A percentile compares a stretch with the other conserved stretches of the same genome.
Conservation (phyloP, 2,888 invertebrate genomes). For the Mycalesis mineus region DNA sequence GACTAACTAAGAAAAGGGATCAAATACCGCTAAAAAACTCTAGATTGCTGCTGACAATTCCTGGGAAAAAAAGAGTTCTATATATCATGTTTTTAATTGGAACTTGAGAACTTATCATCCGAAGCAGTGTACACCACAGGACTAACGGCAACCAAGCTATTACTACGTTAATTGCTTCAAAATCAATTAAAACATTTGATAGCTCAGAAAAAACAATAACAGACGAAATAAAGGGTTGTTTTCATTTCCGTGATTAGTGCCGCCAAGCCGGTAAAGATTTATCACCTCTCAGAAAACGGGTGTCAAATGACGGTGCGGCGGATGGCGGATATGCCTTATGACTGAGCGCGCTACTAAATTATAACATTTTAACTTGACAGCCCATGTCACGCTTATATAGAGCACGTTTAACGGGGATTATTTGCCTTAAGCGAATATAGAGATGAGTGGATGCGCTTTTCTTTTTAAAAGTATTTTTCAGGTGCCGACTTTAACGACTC, state of each 20-base stretch:
- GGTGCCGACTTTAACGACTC: too few species aligned
- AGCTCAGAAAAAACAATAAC: slow-evolving; percentile 31
- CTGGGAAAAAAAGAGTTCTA: too few species aligned
- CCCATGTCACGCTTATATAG: slow-evolving; percentile 53
- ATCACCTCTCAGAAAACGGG: slow-evolving; percentile 58
- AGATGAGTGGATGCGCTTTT: slow-evolving; percentile 30
- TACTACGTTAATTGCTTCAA: too few species aligned
- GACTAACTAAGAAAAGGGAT: too few species aligned
- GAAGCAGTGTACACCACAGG: too few species aligned
- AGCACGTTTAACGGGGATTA: slow-evolving; percentile 50
- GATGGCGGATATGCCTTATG: slow-evolving; percentile 54
- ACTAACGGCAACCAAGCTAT: too few species aligned
- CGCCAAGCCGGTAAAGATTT: slow-evolving; percentile 60
- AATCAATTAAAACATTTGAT: slow-evolving; percentile 48
- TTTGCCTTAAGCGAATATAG: slow-evolving; percentile 43
- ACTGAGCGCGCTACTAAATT: slow-evolving; percentile 67
- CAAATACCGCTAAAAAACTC: too few species aligned
- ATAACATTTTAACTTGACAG: slow-evolving; percentile 74
- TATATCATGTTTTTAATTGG: too few species aligned
- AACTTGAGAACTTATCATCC: too few species aligned
- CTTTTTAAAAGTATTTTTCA: not conserved
- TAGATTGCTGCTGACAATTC: too few species aligned
- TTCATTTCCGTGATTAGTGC: slow-evolving; percentile 70
- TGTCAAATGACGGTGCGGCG: slow-evolving; percentile 60
- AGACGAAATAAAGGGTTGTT: slow-evolving; percentile 60